phyloP scores from a whole-genome alignment of 2,888 invertebrate species.

The Xanthia icteritia region DNA sequence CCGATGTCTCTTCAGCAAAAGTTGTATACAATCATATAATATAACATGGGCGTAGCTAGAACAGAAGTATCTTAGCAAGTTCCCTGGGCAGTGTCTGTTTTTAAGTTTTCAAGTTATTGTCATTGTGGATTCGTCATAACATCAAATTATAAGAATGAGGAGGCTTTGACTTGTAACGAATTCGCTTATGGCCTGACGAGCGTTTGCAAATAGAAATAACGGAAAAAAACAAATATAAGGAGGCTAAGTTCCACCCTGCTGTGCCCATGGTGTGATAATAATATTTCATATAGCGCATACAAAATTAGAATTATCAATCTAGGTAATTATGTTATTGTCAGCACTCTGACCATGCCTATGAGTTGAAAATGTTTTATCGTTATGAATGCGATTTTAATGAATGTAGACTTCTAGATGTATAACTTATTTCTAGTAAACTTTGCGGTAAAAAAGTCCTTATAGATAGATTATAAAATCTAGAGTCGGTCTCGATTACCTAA shows the following conservation, averaged over 20 bases:
- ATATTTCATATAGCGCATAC: slow-evolving; percentile 2
- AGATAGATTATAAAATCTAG: slow-evolving; percentile 65
- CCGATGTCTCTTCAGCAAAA: neutral
- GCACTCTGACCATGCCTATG: slow-evolving; percentile 30
- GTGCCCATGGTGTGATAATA: slow-evolving; percentile 8
- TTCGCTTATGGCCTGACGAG: no score
- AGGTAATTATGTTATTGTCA: slow-evolving; percentile 53
- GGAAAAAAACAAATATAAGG: neutral
- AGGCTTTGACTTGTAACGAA: no score
- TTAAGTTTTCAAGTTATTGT: slow-evolving; percentile 54
- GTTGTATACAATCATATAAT: slow-evolving; percentile 9
- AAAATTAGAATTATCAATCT: slow-evolving; percentile 25
- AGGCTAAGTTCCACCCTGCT: slow-evolving; percentile 2
- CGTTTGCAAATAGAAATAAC: no score
- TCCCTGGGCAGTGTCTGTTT: slow-evolving; percentile 45
- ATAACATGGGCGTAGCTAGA: slow-evolving; percentile 20
- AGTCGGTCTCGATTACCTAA: slow-evolving; percentile 19
- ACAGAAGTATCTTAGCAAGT: neutral
- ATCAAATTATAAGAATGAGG: slow-evolving; percentile 6
- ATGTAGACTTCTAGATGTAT: slow-evolving; percentile 30
- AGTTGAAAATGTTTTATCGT: slow-evolving; percentile 10
- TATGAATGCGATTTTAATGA: slow-evolving; percentile 23
- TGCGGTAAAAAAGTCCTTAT: slow-evolving; percentile 67
- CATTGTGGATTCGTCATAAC: slow-evolving; percentile 10
- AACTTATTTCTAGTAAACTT: slow-evolving; percentile 62